Percentiles rank a stretch among this genome's conserved stretches.
Evolutionary conservation across 2,113 vertebrate genomes (phyloP).

Genomic region (Callochromis pleurospilus): DNA sequence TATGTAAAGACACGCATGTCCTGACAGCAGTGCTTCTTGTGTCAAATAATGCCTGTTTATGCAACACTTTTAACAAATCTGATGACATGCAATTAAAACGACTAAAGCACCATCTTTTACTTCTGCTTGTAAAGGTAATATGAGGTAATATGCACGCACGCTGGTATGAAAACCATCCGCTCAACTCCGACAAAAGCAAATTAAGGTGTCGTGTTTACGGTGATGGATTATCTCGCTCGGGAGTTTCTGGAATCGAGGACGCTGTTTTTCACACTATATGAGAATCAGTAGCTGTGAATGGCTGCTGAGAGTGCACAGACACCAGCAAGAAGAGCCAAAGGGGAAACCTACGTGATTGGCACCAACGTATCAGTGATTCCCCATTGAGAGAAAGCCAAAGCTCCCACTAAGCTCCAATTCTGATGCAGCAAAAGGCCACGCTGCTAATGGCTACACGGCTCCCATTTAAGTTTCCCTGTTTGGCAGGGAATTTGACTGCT

Average conservation of each 20-base stretch:
- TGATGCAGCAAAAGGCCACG: not conserved
- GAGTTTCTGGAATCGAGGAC: not conserved
- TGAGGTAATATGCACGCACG: not conserved
- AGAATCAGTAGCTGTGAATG: not conserved
- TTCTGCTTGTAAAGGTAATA: not conserved
- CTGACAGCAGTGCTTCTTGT: not conserved
- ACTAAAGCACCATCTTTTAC: not conserved
- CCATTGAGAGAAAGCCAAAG: not conserved
- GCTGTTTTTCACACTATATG: not conserved
- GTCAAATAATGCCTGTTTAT: not conserved
- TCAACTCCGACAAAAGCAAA: not conserved
- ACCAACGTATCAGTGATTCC: not conserved
- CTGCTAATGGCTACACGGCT: not conserved
- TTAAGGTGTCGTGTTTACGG: conserved; percentile 1
- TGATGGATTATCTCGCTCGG: conserved; percentile 12
- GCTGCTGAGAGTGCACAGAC: conserved; percentile 18
- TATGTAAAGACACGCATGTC: not conserved
- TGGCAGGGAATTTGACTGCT: not conserved
- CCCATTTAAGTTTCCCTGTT: not conserved
- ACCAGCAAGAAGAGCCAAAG: not conserved
- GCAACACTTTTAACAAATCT: not conserved
- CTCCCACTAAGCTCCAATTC: not conserved
- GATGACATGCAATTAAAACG: not conserved
- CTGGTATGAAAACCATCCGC: not conserved
- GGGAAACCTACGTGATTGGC: not conserved